Evolutionary conservation across 92 coral and sea anemone genomes (phyloP).

Genomic region (Hydrozoanthus gracilis): DNA sequence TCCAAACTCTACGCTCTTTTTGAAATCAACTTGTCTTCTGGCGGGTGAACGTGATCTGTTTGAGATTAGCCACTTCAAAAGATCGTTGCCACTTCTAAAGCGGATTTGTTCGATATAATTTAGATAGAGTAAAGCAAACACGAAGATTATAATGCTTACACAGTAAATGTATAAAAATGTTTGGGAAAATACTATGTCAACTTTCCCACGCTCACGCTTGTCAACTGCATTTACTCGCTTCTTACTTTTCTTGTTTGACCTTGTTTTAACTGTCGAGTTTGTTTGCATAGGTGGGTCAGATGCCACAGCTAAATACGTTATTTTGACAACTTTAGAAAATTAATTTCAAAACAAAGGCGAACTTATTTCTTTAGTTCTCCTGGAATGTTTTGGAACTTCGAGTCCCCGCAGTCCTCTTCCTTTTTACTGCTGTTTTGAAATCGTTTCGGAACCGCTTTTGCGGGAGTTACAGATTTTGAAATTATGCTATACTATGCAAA

Average conservation of each 20-base stretch:
- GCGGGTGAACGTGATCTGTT: background rate
- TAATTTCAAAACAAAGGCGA: background rate
- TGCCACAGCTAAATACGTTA: background rate
- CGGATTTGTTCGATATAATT: slow-evolving; percentile 24
- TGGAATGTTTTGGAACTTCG: background rate
- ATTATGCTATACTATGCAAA: slow-evolving; percentile 6
- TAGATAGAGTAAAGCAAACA: slow-evolving; percentile 39
- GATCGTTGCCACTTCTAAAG: slow-evolving; percentile 20
- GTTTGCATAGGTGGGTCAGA: slow-evolving; percentile 9
- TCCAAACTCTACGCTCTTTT: too few relatives aligned
- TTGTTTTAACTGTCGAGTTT: background rate
- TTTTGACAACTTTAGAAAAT: background rate
- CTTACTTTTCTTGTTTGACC: too few relatives aligned
- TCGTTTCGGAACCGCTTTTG: background rate
- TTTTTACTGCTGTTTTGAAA: too few relatives aligned
- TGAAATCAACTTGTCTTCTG: background rate
- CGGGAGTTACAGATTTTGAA: slow-evolving; percentile 4
- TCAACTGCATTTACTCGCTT: background rate
- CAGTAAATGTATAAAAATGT: slow-evolving; percentile 34
- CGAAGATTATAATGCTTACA: slow-evolving; percentile 34
- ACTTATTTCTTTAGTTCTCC: background rate
- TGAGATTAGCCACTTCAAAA: slow-evolving; percentile 20
- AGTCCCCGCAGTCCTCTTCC: background rate
- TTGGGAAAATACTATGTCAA: background rate
- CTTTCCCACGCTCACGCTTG: slow-evolving; percentile 47